Conservation (phyloP, 2,797 vertebrate species). For the Malacoraja senta region DNA sequence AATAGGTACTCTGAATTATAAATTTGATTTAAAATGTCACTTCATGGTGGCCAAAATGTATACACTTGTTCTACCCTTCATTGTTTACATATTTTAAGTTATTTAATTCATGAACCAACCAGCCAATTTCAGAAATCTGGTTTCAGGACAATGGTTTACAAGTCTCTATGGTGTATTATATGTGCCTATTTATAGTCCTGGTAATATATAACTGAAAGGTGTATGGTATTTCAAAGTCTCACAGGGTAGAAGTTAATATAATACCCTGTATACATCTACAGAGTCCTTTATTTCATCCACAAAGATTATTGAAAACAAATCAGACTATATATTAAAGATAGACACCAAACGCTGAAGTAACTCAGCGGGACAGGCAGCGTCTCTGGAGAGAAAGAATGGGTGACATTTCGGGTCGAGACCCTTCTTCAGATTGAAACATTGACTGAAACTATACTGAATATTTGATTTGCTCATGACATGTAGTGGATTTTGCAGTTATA, state of each 20-base stretch:
- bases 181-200: constrained; percentile 22
- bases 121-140: constrained; percentile 16
- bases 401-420: too few relatives aligned
- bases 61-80: not conserved
- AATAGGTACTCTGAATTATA: not conserved
- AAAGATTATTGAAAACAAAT: not conserved
- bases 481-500: constrained; percentile 14
- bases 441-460: not conserved
- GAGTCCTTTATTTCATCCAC: not conserved
- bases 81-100: constrained; percentile 36
- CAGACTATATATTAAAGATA: not conserved
- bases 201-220: constrained; percentile 10
- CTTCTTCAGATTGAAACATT: not conserved
- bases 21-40: not conserved
- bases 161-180: constrained; percentile 6
- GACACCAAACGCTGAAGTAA: too few relatives aligned
- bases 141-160: constrained; percentile 6
- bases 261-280: not conserved
- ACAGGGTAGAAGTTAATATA: not conserved
- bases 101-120: not conserved
- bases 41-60: not conserved
- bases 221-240: not conserved
- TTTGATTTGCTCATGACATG: not conserved
- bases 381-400: too few relatives aligned
- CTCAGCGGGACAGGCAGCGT: too few relatives aligned